Evolutionary conservation across 2,113 vertebrate species (phyloP), one percentile per base, ranked within the genome.

Genomic region (Ophiodon elongatus): DNA sequence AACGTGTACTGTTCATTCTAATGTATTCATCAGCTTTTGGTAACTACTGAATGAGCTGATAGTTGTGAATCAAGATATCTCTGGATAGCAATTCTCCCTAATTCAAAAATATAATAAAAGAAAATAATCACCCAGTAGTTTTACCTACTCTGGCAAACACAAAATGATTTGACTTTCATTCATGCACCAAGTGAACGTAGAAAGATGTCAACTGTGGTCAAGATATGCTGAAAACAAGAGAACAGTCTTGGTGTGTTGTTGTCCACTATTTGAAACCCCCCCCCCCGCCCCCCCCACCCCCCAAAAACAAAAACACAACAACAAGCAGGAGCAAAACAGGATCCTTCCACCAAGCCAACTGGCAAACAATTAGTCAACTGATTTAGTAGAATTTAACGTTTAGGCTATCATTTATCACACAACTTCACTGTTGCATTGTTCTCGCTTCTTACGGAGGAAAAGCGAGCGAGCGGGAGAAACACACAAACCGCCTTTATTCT

Each of bases 341-440:
- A 94, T 92, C 73, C 63, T 73, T 86, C 60, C 85, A 82, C 73
- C 23, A 45, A 84, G 80, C 79, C 83, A 86, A 85, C 83, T 70
- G 68, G 67, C 54, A 80, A 85, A 90, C 85, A 90, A 90, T 86
- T 79, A 73, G 82, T 52, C 35, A 41, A 75, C 71, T 88, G 82
- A 89, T 93, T 93, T 94, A 89, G 86, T 82, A 78, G 90, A 80
- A 47, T 37, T 13, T 94, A 94, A 94, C 93, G 92, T 94, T 94
- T 91, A 87, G 76, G 72, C 83, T n/a, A 57, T 88, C 63, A 83
- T 93, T 88, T 68, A 90, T 94, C 89, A 92, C 84, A 63, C 79
- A 83, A 86, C 78, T 78, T 80, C 83, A 79, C 82, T 79, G 88
- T 41, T 68, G 78, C 68, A 80, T 87, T 88, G 88, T 84, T 87